Base-by-base conservation (phyloP, 2,888 invertebrate genomes). In the Tenthredo scrophulariae region DNA sequence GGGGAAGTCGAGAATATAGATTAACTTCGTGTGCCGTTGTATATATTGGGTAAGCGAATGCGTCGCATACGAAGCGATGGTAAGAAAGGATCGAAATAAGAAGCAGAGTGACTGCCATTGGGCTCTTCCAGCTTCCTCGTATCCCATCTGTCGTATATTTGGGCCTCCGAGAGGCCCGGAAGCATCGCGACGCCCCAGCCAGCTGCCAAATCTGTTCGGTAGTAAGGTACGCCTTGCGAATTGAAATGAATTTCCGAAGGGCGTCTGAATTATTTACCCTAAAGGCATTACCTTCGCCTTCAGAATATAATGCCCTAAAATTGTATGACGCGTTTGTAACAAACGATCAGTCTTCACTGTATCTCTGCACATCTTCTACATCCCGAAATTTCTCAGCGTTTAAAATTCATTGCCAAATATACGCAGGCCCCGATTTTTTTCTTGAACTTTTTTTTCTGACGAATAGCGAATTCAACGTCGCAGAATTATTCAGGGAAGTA, bases 201-300 rank as follows among this genome's bases (percentile, higher is more conserved):
- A 80, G 40, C 80, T 80, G 87, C 85, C 87, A 88, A 89, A 90
- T 90, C 89, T 88, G 86, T 88, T 88, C 85, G 40, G 46, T 46
- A 46, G 6, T 37, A 37, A 37, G 46, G 88, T 86, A 87, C 89
- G 89, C 90, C 89, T 87, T 85, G 79, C 33, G 89, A 89, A 88
- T 89, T 79, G 86, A 83, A 88, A 90, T 89, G 84, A 84, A 85
- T 85, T 37, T 62, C 22, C 7, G 40, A 80, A 80, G 13, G 62
- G 37, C 15, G 80, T 40, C 40, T 80, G 80, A 80, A 80, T 80
- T 62, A 80, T 80, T 62, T 62, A 80, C 80, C 58, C 26, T 15
- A 6, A 1, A 62, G 50, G 29, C 62, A 80, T 22, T 33, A 22
- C 58, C 80, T 77, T 74, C 85, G 75, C 70, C 40, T 79, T 80